These are phyloP conservation scores for Tachina lurida DNA, from an alignment of 2,888 invertebrate genomes.

Conservation along the genomic window DNA sequence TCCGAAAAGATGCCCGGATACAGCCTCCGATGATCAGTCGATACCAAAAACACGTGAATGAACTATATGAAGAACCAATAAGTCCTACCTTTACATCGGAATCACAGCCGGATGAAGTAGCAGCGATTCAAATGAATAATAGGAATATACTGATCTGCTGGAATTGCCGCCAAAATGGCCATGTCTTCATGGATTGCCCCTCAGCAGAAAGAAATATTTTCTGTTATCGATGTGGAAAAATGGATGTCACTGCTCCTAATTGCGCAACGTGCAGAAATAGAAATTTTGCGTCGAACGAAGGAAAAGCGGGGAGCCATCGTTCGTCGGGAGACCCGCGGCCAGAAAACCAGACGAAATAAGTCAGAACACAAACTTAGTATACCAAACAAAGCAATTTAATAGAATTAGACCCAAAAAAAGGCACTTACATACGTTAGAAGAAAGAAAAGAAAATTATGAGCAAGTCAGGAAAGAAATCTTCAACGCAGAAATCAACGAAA, in stretches of 20 bases:
- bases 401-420: background rate
- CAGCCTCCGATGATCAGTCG: too few species aligned
- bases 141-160: constrained; percentile 16
- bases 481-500: too few species aligned
- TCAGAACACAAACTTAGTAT: background rate
- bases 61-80: too few species aligned
- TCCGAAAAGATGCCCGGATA: too few species aligned
- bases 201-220: constrained; percentile 33
- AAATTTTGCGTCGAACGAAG: too few species aligned
- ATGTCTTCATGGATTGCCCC: constrained; percentile 40
- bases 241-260: too few species aligned
- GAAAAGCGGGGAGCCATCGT: constrained; percentile 22
- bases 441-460: constrained; percentile 5
- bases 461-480: too few species aligned
- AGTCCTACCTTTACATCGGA: too few species aligned
- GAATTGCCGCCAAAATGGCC: constrained; percentile 38
- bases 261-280: too few species aligned
- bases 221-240: constrained; percentile 19
- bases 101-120: too few species aligned
- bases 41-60: too few species aligned
- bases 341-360: background rate
- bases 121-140: too few species aligned
- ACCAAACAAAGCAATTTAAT: background rate
- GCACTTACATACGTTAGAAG: background rate
- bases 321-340: background rate